These are phyloP conservation scores for Pseudotriccus pelzelni DNA, from an alignment of 2,797 vertebrate species.

Conservation along the genomic window DNA sequence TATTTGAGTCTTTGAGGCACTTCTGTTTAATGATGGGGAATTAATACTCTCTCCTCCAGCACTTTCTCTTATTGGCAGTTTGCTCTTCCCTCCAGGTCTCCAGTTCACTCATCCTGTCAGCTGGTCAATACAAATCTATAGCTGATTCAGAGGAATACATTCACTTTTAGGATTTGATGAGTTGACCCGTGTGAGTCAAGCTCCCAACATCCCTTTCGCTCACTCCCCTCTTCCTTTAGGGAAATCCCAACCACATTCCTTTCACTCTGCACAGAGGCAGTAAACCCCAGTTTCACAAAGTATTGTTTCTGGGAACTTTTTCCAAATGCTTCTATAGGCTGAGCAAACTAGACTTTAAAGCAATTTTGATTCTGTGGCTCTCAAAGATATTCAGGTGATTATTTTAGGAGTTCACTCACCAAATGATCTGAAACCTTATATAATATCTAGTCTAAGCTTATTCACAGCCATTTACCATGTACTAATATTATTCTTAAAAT, in stretches of 20 bases:
- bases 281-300: neutral
- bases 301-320: neutral
- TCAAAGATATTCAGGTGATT: neutral
- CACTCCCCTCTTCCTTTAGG: neutral
- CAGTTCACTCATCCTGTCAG: neutral
- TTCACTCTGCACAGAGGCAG: neutral
- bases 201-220: neutral
- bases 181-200: neutral
- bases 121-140: neutral
- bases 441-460: neutral
- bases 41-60: neutral
- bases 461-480: neutral
- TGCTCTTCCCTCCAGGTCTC: neutral
- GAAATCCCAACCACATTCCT: neutral
- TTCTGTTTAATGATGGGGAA: neutral
- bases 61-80: neutral
- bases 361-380: neutral
- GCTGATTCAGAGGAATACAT: neutral
- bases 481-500: neutral
- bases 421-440: neutral
- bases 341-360: neutral
- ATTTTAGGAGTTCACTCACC: neutral
- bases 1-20: neutral
- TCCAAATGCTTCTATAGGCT: neutral
- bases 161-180: neutral